phyloP scores from a whole-genome alignment of 2,113 vertebrate genomes.

The Trogon melanurus region DNA sequence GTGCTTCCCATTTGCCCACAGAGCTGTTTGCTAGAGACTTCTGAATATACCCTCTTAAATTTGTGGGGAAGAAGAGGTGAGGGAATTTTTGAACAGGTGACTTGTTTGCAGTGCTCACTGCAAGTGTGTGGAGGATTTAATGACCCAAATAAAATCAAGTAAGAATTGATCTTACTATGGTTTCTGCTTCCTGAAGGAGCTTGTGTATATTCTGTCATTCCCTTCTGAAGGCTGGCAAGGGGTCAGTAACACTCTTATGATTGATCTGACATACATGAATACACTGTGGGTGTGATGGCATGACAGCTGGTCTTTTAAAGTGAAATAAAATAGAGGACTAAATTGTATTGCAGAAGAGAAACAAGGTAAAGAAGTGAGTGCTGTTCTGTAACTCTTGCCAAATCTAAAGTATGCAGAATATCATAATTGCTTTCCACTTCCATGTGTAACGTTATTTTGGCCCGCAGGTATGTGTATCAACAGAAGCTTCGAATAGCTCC shows the following conservation, averaged over 20 bases:
- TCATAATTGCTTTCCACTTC: not conserved
- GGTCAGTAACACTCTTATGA: not conserved
- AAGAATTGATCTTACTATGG: not conserved
- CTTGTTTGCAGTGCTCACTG: not conserved
- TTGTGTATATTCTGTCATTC: not conserved
- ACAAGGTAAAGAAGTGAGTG: not conserved
- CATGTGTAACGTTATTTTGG: not conserved
- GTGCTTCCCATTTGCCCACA: not conserved
- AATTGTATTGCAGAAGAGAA: not conserved
- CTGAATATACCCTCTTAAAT: not conserved
- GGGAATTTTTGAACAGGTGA: not conserved
- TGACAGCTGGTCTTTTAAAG: not conserved
- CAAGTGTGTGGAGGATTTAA: not conserved
- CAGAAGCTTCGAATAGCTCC: not conserved
- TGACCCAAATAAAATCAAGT: not conserved
- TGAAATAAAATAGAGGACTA: not conserved
- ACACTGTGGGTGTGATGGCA: not conserved
- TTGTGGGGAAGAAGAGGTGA: not conserved
- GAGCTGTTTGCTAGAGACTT: not conserved
- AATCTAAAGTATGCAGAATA: not conserved
- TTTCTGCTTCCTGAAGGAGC: not conserved
- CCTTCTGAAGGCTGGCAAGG: not conserved
- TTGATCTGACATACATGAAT: fast-evolving
- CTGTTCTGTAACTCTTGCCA: not conserved
- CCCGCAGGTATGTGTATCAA: not conserved